phyloP scores from a whole-genome alignment of 1,140 invertebrate species.

The Sitophilus oryzae region DNA sequence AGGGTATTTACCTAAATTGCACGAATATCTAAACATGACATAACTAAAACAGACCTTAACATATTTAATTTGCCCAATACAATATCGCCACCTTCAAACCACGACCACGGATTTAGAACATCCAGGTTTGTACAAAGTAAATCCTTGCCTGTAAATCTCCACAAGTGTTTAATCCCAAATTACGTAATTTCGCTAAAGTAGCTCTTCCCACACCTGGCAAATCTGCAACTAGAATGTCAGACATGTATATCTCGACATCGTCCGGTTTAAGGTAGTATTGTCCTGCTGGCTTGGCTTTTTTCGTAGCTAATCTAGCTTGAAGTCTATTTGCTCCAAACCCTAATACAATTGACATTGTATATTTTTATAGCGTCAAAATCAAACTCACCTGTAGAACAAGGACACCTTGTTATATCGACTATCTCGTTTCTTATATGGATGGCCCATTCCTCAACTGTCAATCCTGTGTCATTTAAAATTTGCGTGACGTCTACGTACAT shows the following conservation, averaged over 20 bases:
- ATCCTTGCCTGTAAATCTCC: slow-evolving; percentile 64
- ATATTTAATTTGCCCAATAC: too few relatives aligned
- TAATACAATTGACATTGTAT: neutral
- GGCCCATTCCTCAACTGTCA: slow-evolving; percentile 72
- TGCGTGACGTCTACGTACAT: slow-evolving; percentile 87
- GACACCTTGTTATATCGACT: slow-evolving; percentile 72
- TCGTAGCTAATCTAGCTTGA: slow-evolving; percentile 81
- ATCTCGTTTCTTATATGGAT: slow-evolving; percentile 72
- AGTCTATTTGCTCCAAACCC: slow-evolving; percentile 72
- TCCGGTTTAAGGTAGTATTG: slow-evolving; percentile 66
- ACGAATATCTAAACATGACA: too few relatives aligned
- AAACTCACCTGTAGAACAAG: slow-evolving; percentile 74
- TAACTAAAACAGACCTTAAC: too few relatives aligned
- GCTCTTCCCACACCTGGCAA: slow-evolving; percentile 79
- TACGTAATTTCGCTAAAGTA: slow-evolving; percentile 58
- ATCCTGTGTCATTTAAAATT: slow-evolving; percentile 57
- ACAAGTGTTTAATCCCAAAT: slow-evolving; percentile 65
- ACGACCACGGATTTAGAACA: too few relatives aligned
- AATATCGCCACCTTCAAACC: too few relatives aligned
- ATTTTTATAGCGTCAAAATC: neutral
- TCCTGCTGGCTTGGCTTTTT: slow-evolving; percentile 89
- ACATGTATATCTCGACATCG: slow-evolving; percentile 66
- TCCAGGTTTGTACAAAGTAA: too few relatives aligned
- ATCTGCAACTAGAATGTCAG: slow-evolving; percentile 62
- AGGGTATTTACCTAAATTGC: too few relatives aligned